Percentiles rank a stretch among this genome's conserved stretches.
Conservation (phyloP, 2,113 vertebrate genomes). For the Colius striatus region DNA sequence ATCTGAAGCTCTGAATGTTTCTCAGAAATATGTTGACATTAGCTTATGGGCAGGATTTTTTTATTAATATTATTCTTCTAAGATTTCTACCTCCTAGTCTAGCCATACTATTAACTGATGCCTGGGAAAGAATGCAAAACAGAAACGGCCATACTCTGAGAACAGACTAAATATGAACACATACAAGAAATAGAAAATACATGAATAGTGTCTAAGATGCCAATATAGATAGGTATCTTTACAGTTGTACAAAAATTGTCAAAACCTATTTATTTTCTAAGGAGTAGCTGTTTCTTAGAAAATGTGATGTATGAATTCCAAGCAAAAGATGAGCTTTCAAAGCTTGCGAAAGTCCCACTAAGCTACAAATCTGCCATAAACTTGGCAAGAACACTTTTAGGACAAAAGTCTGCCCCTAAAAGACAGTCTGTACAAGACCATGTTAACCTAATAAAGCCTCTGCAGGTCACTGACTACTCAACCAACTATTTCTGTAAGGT, state of each 20-base stretch:
- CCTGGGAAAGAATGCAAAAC: not conserved
- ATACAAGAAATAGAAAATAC: not conserved
- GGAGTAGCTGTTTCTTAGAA: not conserved
- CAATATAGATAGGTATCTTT: not conserved
- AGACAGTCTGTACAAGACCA: not conserved
- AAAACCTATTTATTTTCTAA: not conserved
- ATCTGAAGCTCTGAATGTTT: not conserved
- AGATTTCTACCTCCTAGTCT: not conserved
- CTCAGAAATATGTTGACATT: not conserved
- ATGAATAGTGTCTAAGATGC: not conserved
- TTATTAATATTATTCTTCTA: not conserved
- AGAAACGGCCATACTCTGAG: not conserved
- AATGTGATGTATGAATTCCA: not conserved
- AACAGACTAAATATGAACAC: not conserved
- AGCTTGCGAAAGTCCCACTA: not conserved
- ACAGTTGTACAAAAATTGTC: not conserved
- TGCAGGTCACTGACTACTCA: not conserved
- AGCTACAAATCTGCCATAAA: not conserved
- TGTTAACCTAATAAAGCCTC: not conserved
- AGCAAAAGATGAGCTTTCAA: not conserved
- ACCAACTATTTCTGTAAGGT: not conserved
- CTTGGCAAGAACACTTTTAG: not conserved
- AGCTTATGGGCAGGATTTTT: not conserved
- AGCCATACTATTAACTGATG: not conserved
- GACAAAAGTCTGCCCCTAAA: not conserved